Evolutionary conservation across 2,888 invertebrate species (phyloP).

Genomic region (Acleris sparsana): DNA sequence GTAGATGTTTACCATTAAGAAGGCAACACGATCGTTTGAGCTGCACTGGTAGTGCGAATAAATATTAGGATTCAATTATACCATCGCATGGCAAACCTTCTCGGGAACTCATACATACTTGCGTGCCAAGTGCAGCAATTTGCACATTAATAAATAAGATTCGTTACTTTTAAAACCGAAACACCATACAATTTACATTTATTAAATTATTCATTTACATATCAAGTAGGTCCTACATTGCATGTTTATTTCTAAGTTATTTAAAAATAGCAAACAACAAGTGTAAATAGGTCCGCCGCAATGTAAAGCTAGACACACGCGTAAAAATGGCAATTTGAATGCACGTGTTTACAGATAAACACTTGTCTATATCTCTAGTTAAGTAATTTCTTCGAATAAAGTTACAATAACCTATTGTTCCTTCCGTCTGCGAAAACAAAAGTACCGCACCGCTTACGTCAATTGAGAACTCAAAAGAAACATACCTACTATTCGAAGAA

Average conservation of each 20-base stretch:
- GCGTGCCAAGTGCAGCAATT: constrained; percentile 49
- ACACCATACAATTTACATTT: constrained; percentile 4
- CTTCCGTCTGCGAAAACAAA: constrained; percentile 14
- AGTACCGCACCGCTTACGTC: constrained; percentile 15
- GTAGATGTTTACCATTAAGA: no score
- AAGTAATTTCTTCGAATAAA: not conserved
- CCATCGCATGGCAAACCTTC: not conserved
- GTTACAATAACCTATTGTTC: constrained; percentile 5
- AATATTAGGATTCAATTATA: not conserved
- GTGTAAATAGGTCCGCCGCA: not conserved
- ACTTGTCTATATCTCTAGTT: constrained; percentile 1
- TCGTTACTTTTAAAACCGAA: constrained; percentile 32
- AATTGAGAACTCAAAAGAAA: constrained; percentile 1
- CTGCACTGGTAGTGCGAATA: not conserved
- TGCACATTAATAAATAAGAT: constrained; percentile 52
- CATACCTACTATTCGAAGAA: not conserved
- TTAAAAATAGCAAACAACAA: not conserved
- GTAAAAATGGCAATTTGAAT: not conserved
- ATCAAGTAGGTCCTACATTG: constrained; percentile 1
- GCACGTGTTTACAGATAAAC: constrained; percentile 6
- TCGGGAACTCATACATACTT: constrained; percentile 29
- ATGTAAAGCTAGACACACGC: not conserved
- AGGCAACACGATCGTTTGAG: no score
- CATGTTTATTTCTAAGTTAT: constrained; percentile 6
- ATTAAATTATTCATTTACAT: constrained; percentile 17